Evolutionary conservation across 2,797 vertebrate species (phyloP), one percentile per base, ranked within the genome.

Genomic region (Sparidentex hasta): DNA sequence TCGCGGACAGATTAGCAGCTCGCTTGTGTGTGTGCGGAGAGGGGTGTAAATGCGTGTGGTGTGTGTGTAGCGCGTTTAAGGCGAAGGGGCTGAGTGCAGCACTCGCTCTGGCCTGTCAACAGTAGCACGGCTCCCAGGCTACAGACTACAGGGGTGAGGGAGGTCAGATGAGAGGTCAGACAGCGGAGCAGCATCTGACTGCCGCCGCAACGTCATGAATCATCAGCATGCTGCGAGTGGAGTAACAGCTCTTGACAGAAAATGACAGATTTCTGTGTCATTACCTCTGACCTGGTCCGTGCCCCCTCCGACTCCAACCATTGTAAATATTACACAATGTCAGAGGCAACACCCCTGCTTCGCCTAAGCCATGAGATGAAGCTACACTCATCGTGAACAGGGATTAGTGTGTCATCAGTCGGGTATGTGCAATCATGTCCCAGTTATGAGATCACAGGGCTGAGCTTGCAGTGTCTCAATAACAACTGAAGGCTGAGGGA

Each of bases 1-100:
- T 90, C 87, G 78, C 87, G 82, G 93, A 93, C 94, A 95, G 94
- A 94, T 95, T 94, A 95, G 92, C 93, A 78, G 87, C 89, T 90
- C 43, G 14, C 71, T 86, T 27, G 1, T 43, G 52, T 76, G 76
- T 85, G 72, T 80, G 74, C 47, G 51, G 43, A 16, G 27, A 20
- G 27, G 29, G 66, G 33, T 33, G 33, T 33, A 33, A 33, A 33
- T 55, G 65, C 61, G 68, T 65, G 62, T 59, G 56, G 61, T 44
- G 63, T 56, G 72, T 64, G 71, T n/a, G 65, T 70, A 86, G 75
- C 13, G 27, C 51, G 81, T 78, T 63, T 70, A 77, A 73, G 82
- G 65, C 83, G 76, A 87, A 85, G 59, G 59, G 56, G 80, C 80
- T 85, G 72, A 66, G 51, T 16, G 18, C 47, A 83, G 83, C 50